phyloP scores from a whole-genome alignment of 2,888 invertebrate genomes.

The Kuschelorhynchus macadamiae region DNA sequence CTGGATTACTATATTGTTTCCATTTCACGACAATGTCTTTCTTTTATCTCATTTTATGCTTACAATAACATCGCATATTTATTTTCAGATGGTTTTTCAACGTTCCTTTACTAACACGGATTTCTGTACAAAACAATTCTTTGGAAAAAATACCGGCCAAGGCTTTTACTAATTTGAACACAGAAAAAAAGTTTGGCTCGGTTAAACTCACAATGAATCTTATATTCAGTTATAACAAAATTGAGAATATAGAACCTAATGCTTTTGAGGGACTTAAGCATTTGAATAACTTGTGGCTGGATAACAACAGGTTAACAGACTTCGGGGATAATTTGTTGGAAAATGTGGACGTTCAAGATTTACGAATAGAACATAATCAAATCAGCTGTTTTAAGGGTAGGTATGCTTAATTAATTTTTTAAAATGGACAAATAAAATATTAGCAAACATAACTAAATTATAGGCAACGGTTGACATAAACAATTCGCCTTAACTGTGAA shows the following conservation, averaged over 20 bases:
- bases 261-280: slow-evolving; percentile 56
- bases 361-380: slow-evolving; percentile 56
- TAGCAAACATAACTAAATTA: not conserved
- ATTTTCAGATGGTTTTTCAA: slow-evolving; percentile 56
- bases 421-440: not conserved
- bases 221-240: slow-evolving; percentile 59
- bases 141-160: slow-evolving; percentile 54
- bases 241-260: slow-evolving; percentile 52
- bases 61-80: no score
- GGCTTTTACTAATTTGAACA: slow-evolving; percentile 57
- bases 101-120: slow-evolving; percentile 55
- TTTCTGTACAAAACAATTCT: slow-evolving; percentile 58
- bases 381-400: slow-evolving; percentile 55
- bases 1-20: no score
- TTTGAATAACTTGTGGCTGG: slow-evolving; percentile 59
- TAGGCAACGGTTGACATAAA: no score
- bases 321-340: slow-evolving; percentile 53
- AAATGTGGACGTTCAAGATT: slow-evolving; percentile 51
- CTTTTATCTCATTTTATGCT: no score
- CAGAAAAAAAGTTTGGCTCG: slow-evolving; percentile 53
- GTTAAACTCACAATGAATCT: slow-evolving; percentile 55
- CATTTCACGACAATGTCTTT: no score
- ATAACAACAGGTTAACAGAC: slow-evolving; percentile 55
- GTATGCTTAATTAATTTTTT: not conserved
- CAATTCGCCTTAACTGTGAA: no score